Evolutionary conservation across 1,140 invertebrate genomes (phyloP).

Genomic region (Drosophila rufa): DNA sequence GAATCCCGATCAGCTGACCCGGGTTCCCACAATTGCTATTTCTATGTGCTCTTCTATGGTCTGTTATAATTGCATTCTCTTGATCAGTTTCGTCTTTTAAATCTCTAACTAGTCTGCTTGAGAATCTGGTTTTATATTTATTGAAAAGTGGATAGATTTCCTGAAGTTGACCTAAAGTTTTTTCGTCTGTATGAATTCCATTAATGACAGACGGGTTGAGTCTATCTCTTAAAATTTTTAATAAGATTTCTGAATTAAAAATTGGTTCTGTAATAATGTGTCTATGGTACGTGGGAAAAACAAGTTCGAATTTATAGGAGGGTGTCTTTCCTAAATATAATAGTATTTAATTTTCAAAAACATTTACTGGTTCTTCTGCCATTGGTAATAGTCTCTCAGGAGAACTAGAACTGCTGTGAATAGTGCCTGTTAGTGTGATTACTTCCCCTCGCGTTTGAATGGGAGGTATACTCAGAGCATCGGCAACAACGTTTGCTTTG

Average conservation of each 20-base stretch:
- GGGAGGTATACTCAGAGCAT: neutral
- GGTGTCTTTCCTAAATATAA: neutral
- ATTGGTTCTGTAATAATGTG: neutral
- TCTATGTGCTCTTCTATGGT: neutral
- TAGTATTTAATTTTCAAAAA: neutral
- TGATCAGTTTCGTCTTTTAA: neutral
- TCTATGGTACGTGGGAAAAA: neutral
- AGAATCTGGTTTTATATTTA: neutral
- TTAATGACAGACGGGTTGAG: neutral
- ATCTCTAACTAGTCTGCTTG: neutral
- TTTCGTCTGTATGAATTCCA: neutral
- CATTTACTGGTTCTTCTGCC: neutral
- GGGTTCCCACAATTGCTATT: neutral
- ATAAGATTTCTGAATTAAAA: neutral
- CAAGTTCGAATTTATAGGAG: neutral
- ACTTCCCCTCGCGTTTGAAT: neutral
- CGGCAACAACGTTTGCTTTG: neutral
- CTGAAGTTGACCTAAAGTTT: constrained; percentile 1
- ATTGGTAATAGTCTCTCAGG: neutral
- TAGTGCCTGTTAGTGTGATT: neutral
- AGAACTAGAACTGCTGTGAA: neutral
- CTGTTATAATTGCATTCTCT: neutral
- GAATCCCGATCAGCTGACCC: too few species aligned
- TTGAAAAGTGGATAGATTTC: neutral
- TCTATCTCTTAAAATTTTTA: neutral